Base-by-base conservation (phyloP, 64 coral and sea anemone species). In the Montipora sp. region DNA sequence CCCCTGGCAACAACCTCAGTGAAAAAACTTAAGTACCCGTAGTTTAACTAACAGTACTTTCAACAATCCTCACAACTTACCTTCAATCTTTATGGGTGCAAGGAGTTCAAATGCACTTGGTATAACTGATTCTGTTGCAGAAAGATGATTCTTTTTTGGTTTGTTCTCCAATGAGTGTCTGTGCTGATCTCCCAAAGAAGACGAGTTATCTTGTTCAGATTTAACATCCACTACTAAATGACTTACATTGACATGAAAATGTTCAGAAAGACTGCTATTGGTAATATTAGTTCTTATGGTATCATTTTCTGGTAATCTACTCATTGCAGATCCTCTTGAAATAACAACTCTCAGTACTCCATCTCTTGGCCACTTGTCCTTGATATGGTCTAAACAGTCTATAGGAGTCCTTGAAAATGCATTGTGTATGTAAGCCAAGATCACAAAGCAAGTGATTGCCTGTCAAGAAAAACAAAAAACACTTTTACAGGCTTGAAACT, bases 341-440 rank as follows among this genome's bases (percentile, higher is more conserved):
- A 98, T 98, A 51, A 89, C 87, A 13, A 98, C 96, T 23, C 96
- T 88, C n/a, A 98, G 88, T 19, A 98, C 93, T 48, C 96, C 96
- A 89, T 98, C 94, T 74, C 96, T 92, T 60, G 96, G 96, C 96
- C 96, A 98, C 5, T 92, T 93, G 22, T 95, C 86, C 63, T 98
- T 95, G 11, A 98, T 88, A 75, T 92, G 91, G 73, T 98, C 96
- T 63, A 98, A 80, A 59, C 96, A 98, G 78, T 96, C 91, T 87
- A 98, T 98, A 50, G 96, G 96, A 59, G 94, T 93, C n/a, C 94
- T 95, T 79, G 96, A 95, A 82, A 98, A 98, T 45, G 94, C 94
- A 83, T 95, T 95, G 60, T 98, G 96, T 49, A 98, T 98, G 59
- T 98, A 98, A 4, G 91, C 94, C 59, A 98, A 75, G 66, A 98